Base-by-base conservation (phyloP, 2,797 vertebrate species). In the Syndactyla subalaris region DNA sequence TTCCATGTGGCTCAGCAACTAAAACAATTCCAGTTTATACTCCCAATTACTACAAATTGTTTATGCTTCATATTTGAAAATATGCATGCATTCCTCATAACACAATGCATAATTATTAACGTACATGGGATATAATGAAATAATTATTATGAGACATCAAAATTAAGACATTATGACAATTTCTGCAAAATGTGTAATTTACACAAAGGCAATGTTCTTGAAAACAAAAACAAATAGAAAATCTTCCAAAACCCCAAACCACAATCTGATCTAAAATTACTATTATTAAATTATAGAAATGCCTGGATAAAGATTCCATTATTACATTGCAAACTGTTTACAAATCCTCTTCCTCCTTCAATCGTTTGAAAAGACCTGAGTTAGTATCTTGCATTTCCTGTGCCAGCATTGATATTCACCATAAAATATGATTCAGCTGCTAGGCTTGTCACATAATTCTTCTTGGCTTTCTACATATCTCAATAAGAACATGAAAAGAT, bases 401-500 rank as follows among this genome's bases (percentile, higher is more conserved):
- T 89, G 67, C 74, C 77, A 88, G 82, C 83, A 73, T 4, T 94
- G 58, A 92, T 77, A 88, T 90, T 96, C 85, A 93, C 84, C 77
- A 95, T 52, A 74, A 94, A 95, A 95, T 65, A 87, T 82, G 83
- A 96, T 92, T 96, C 96, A 97, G 96, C 94, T 96, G 85, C 88
- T 84, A 71, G 76, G 88, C 89, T 91, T 95, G 92, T 89, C 91
- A 92, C 48, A 88, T 79, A 54, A 76, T 96, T 95, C 88, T 94
- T 85, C 85, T 88, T 93, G 85, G 91, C 88, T 96, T 92, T 92
- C 88, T 95, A 93, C 92, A 80, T 63, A 87, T 94, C 95, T 96
- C 77, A 76, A 54, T 79, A 92, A 95, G 88, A 96, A 95, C 85
- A 92, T 83, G 83, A 94, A 96, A 96, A 96, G 94, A 95, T 71